A percentile compares a stretch with the other conserved stretches of the same genome.
Evolutionary conservation across 2,113 vertebrate genomes (phyloP).

Genomic region (Nibea albiflora): DNA sequence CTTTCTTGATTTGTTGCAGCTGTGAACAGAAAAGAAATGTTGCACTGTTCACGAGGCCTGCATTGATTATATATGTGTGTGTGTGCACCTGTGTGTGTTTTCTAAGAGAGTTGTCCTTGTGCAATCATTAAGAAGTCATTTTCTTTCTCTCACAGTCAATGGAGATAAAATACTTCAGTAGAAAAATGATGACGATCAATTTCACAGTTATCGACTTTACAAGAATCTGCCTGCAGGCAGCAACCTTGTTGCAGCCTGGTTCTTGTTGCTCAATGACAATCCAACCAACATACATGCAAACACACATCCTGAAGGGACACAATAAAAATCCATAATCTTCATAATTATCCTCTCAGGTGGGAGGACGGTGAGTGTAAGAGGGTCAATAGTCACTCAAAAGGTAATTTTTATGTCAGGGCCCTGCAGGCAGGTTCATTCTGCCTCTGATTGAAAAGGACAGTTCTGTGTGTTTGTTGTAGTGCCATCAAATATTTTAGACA

Average conservation of each 20-base stretch:
- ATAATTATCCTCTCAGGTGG: neutral
- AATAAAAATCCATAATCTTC: neutral
- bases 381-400: too few species aligned
- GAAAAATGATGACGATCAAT: slow-evolving; percentile 35
- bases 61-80: neutral
- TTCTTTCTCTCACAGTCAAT: slow-evolving; percentile 20
- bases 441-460: neutral
- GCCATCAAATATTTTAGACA: too few species aligned
- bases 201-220: slow-evolving; percentile 40
- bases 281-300: neutral
- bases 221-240: slow-evolving; percentile 18
- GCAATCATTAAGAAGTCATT: slow-evolving; percentile 9
- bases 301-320: neutral
- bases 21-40: neutral
- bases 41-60: neutral
- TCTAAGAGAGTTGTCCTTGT: neutral
- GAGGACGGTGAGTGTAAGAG: neutral
- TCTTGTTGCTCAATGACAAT: slow-evolving; percentile 19
- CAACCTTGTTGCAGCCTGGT: neutral
- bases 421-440: neutral
- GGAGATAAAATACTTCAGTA: slow-evolving; percentile 20
- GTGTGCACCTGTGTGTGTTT: neutral
- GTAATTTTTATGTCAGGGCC: too few species aligned
- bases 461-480: neutral
- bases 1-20: neutral